A percentile compares a stretch with the other conserved stretches of the same genome.
Conservation (phyloP, 1,140 invertebrate species). For the Aphelenchoides besseyi region DNA sequence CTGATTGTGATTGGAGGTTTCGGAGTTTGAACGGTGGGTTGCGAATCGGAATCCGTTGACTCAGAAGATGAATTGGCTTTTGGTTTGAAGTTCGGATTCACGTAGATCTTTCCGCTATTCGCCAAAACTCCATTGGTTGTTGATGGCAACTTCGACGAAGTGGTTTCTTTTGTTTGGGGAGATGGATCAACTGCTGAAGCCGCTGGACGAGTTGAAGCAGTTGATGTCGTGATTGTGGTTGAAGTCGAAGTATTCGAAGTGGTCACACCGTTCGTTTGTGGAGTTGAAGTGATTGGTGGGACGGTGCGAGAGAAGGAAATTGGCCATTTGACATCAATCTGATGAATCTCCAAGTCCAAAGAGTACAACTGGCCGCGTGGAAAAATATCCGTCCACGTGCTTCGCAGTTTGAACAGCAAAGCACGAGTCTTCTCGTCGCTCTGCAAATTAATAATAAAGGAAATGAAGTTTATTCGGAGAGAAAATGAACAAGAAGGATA, state of each 20-base stretch:
- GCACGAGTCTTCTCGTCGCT: conserved; percentile 85
- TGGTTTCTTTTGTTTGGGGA: too few relatives aligned
- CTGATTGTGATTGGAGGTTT: too few relatives aligned
- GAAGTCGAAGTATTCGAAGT: too few relatives aligned
- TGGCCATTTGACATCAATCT: conserved; percentile 90
- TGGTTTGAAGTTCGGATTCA: not conserved
- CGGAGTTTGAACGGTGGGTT: not conserved
- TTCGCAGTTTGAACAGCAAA: conserved; percentile 85
- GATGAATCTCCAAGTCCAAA: conserved; percentile 80
- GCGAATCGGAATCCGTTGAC: not conserved
- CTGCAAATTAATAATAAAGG: conserved; percentile 65
- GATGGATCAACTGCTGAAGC: not conserved
- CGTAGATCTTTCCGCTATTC: not conserved
- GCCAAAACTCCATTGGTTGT: too few relatives aligned
- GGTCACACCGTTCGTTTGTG: not conserved
- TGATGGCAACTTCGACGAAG: too few relatives aligned
- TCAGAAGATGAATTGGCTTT: not conserved
- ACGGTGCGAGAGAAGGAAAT: conserved; percentile 67
- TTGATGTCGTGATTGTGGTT: too few relatives aligned
- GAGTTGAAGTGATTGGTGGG: too few relatives aligned
- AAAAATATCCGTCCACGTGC: conserved; percentile 91
- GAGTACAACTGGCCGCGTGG: conserved; percentile 79
- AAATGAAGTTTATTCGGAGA: not conserved
- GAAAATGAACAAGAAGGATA: conserved; percentile 9
- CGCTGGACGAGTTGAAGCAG: too few relatives aligned